phyloP scores from a whole-genome alignment of 2,888 invertebrate species.

The Cephus pygmeus region DNA sequence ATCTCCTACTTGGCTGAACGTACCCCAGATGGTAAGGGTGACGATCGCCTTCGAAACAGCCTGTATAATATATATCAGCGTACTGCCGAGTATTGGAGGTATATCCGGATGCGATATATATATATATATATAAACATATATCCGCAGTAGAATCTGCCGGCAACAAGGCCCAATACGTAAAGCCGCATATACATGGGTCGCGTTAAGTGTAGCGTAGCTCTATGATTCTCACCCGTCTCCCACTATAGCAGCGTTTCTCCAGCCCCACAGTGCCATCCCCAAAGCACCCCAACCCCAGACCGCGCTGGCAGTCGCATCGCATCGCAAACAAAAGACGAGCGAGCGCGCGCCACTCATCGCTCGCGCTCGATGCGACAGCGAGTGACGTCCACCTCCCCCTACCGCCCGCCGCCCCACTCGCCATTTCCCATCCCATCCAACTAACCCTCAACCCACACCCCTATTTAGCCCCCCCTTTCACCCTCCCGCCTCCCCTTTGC shows the following conservation, averaged over 20 bases:
- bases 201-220: constrained; percentile 56
- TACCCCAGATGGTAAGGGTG: neutral
- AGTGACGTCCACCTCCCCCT: constrained; percentile 51
- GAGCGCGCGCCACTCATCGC: constrained; percentile 61
- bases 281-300: constrained; percentile 25
- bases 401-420: constrained; percentile 10
- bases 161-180: constrained; percentile 37
- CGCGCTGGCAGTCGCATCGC: constrained; percentile 57
- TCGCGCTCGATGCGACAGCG: constrained; percentile 61
- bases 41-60: no score
- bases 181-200: constrained; percentile 40
- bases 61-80: neutral
- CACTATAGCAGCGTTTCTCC: constrained; percentile 32
- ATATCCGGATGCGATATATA: constrained; percentile 8
- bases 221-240: constrained; percentile 51
- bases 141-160: constrained; percentile 42
- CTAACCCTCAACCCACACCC: constrained; percentile 12
- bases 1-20: neutral
- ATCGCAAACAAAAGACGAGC: constrained; percentile 64
- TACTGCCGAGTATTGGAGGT: neutral
- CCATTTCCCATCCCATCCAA: constrained; percentile 15
- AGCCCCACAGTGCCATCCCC: constrained; percentile 18
- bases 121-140: constrained; percentile 24
- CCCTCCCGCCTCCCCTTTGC: constrained; percentile 25
- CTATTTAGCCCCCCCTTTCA: constrained; percentile 9